Percentiles rank a stretch among this genome's conserved stretches.
phyloP scores from a whole-genome alignment of 2,888 invertebrate genomes.

The Neoaliturus tenellus region DNA sequence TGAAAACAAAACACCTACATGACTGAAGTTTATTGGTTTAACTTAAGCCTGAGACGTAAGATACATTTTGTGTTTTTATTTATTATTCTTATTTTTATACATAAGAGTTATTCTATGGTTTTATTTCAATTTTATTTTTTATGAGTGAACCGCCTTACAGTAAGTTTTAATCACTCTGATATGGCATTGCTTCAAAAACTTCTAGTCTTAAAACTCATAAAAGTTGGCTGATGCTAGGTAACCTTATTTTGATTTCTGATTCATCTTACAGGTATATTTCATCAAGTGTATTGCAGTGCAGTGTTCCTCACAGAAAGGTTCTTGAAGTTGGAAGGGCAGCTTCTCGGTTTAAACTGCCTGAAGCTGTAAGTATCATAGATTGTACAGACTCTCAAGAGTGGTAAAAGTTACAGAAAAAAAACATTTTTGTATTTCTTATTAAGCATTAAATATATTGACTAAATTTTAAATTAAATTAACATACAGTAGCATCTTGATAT shows the following conservation, averaged over 20 bases:
- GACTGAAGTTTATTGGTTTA: no score
- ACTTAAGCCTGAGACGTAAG: no score
- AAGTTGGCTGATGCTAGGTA: no score
- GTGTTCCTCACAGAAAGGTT: constrained; percentile 25
- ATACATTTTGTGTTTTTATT: no score
- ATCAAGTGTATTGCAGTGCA: background rate
- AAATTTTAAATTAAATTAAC: background rate
- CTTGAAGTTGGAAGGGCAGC: background rate
- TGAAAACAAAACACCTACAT: no score
- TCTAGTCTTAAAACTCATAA: no score
- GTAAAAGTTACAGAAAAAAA: background rate
- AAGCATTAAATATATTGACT: background rate
- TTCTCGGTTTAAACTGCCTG: background rate
- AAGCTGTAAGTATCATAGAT: background rate
- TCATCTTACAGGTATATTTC: background rate
- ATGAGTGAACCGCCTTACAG: background rate
- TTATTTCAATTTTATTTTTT: background rate
- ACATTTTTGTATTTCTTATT: background rate
- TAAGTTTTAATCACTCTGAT: background rate
- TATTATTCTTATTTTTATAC: no score
- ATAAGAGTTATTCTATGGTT: background rate
- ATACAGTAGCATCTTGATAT: no score
- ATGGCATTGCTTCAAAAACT: background rate
- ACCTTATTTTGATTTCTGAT: background rate
- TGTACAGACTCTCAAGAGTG: background rate